Evolutionary conservation across 2,113 vertebrate genomes (phyloP), one percentile per base, ranked within the genome.

Genomic region (Bubo scandiacus): DNA sequence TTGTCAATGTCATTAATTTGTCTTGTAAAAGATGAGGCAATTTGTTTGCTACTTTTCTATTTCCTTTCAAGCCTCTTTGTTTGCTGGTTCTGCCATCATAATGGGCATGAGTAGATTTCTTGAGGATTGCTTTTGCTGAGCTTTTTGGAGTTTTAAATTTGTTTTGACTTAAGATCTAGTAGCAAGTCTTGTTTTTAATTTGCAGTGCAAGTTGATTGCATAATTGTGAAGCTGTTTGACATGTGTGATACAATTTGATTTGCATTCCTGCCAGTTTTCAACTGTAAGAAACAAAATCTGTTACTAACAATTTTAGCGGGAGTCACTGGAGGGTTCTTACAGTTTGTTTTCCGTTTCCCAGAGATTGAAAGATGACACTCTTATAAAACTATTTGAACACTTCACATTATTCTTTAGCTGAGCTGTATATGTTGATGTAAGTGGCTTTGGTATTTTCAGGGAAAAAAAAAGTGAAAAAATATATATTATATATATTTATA

Each of bases 181-280:
- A 95, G 82, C 38, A 93, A 93, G 67, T 94, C 85, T 95, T 96
- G 88, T 74, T 96, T 96, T 94, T 95, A 93, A 97, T 96, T 97
- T 97, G 79, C 86, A 93, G 96, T 67, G 52, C 79, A 92, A 96
- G 82, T 95, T 96, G 95, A 96, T 94, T 96, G 81, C 85, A 70
- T 96, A 96, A 95, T 93, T 96, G 67, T 95, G 95, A 97, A 93
- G 92, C 90, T 96, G 92, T 95, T 96, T 96, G 95, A 94, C 95
- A 94, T 86, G 92, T 96, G 96, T 88, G 92, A 93, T 96, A 94
- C 79, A 92, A 74, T 93, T 94, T 95, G 63, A 86, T 96, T 93
- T 95, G 70, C 67, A 81, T 83, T 93, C 29, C 9, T 92, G 81
- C 79, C 94, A 94, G 85, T 88, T 97, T 95, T 94, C 88, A 93